Conservation (phyloP, 2,888 invertebrate genomes). For the Parapristionchus giblindavisi region DNA sequence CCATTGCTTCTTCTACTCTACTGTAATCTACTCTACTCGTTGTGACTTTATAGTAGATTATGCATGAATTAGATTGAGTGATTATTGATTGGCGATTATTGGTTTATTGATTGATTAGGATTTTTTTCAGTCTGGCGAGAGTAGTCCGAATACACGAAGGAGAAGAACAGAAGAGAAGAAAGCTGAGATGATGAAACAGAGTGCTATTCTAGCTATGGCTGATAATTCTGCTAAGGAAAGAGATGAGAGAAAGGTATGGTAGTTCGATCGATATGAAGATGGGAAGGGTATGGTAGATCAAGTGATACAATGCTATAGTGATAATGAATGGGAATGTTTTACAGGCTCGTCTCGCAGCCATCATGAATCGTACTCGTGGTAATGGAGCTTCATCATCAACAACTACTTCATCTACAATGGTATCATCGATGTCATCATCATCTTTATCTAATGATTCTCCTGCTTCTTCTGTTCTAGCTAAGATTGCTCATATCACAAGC, state of each 20-base stretch:
- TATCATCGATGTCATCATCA: conserved; percentile 16
- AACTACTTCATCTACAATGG: background rate
- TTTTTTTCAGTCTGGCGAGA: conserved; percentile 31
- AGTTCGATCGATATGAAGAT: background rate
- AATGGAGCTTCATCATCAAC: background rate
- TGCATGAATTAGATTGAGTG: background rate
- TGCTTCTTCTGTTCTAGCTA: conserved; percentile 18
- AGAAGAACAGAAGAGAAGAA: conserved; percentile 37
- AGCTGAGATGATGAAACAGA: conserved; percentile 37
- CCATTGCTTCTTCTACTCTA: too few relatives aligned
- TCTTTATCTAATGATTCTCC: background rate
- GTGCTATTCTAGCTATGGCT: conserved; percentile 28
- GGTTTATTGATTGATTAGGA: background rate
- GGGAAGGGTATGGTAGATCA: background rate
- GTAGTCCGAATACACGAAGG: conserved; percentile 21
- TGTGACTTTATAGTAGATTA: background rate
- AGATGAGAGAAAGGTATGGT: conserved; percentile 37
- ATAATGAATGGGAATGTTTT: background rate
- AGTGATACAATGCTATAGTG: too few relatives aligned
- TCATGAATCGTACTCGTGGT: conserved; percentile 37
- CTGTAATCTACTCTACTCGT: too few relatives aligned
- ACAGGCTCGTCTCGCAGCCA: conserved; percentile 36
- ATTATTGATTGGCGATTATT: background rate
- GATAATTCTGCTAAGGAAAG: conserved; percentile 35
- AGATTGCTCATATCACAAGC: conserved; percentile 38